Evolutionary conservation across 2,797 vertebrate species (phyloP), one percentile per base, ranked within the genome.

Genomic region (Phaenicophaeus curvirostris): DNA sequence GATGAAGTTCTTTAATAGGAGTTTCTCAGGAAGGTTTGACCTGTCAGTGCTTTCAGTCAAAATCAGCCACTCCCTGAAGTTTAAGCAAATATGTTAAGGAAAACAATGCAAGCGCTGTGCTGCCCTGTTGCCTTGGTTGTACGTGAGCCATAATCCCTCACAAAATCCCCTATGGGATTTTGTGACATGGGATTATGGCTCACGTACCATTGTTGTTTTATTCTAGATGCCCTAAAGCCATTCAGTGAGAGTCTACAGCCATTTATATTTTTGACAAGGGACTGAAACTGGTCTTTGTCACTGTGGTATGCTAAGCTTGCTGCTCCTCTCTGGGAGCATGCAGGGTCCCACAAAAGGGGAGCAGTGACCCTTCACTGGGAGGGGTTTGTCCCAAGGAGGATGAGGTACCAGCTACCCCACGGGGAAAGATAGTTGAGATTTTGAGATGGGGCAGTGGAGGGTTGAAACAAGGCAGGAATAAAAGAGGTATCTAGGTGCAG

Each of bases 71-170:
- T 35, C 73, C 31, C 41, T 16, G 31, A 67, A 78, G 20, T 68
- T 67, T 73, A 81, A 93, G 73, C 39, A 81, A 89, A 57, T 21
- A 8, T 0, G 0, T 54, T 65, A 44, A 75, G 66, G 42, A 69
- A 78, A 81, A 75, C 50, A 85, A 42, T n/a, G n/a, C 50, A 54
- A 62, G 13, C 42, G 30, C 42, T 85, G 87, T 75, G 42, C 67
- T 0, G 0, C 67, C 72, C 30, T 44, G 6, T 35, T 78, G 50
- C 54, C 42, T 0, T 0, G 13, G 8, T 30, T 74, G 33, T n/a
- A n/a, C n/a, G n/a, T n/a, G n/a, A n/a, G n/a, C n/a, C n/a, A n/a
- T n/a, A n/a, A n/a, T n/a, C n/a, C n/a, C n/a, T n/a, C n/a, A n/a
- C n/a, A n/a, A n/a, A n/a, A n/a, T n/a, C n/a, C n/a, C n/a, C n/a